phyloP scores from a whole-genome alignment of 2,888 invertebrate genomes.

The Pandemis heparana region DNA sequence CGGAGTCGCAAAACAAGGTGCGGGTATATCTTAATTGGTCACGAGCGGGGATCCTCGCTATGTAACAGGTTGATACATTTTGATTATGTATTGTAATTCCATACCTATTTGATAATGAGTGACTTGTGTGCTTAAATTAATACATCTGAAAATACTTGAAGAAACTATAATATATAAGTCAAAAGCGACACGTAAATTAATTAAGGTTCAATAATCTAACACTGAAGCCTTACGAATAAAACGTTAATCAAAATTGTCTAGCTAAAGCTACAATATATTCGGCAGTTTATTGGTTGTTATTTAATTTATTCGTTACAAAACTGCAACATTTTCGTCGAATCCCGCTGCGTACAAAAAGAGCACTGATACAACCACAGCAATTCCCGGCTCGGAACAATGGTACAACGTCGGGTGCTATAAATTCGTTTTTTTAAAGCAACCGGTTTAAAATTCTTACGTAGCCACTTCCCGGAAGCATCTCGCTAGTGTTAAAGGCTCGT shows the following conservation, averaged over 20 bases:
- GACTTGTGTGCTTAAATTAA: not conserved
- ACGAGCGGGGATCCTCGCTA: too few relatives aligned
- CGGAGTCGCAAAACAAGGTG: too few relatives aligned
- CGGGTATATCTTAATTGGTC: too few relatives aligned
- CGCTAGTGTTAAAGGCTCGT: constrained; percentile 74
- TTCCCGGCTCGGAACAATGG: constrained; percentile 19
- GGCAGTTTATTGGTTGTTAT: not conserved
- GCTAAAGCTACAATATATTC: not conserved
- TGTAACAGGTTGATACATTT: too few relatives aligned
- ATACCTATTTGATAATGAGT: too few relatives aligned
- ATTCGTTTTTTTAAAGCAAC: constrained; percentile 52
- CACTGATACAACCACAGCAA: constrained; percentile 4
- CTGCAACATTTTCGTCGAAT: not conserved
- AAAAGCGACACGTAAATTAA: not conserved
- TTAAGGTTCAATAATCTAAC: not conserved
- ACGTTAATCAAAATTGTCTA: not conserved
- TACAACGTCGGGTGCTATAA: constrained; percentile 35
- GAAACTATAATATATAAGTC: not conserved
- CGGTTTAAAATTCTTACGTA: constrained; percentile 56
- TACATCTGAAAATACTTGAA: too few relatives aligned
- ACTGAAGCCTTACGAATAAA: not conserved
- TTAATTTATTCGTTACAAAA: not conserved
- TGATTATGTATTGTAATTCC: too few relatives aligned
- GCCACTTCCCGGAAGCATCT: constrained; percentile 65
- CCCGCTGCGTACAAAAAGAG: constrained; percentile 1